Evolutionary conservation across 2,797 vertebrate genomes (phyloP).

Genomic region (Sebastes alutus): DNA sequence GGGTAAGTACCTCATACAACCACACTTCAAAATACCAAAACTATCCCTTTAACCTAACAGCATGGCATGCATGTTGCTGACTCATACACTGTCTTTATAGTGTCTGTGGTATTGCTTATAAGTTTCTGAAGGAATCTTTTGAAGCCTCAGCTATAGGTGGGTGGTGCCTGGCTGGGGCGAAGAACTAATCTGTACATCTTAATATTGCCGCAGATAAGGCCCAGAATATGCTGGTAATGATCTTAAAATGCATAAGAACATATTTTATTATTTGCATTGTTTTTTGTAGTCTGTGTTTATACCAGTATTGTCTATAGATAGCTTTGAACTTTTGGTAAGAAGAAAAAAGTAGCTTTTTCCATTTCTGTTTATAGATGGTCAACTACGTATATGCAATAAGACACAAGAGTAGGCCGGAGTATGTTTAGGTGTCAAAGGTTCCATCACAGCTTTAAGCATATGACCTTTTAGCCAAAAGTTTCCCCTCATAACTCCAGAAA

Average conservation of each 20-base stretch:
- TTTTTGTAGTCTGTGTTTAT: no score
- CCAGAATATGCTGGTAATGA: not conserved
- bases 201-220: not conserved
- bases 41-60: no score
- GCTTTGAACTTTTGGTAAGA: no score
- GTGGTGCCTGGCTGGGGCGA: accelerated
- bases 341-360: not conserved
- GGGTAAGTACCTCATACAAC: no score
- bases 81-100: not conserved
- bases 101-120: not conserved
- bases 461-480: not conserved
- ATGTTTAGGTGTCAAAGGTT: not conserved
- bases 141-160: accelerated
- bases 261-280: not conserved
- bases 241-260: not conserved
- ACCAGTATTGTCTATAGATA: no score
- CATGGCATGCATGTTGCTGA: not conserved
- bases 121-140: not conserved
- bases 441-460: not conserved
- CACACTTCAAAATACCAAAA: no score
- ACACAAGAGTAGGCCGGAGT: not conserved
- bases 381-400: not conserved
- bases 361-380: not conserved
- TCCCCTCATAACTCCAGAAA: not conserved
- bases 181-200: not conserved